Evolutionary conservation across 2,113 vertebrate genomes (phyloP), one percentile per base, ranked within the genome.

Genomic region (Suncus etruscus): DNA sequence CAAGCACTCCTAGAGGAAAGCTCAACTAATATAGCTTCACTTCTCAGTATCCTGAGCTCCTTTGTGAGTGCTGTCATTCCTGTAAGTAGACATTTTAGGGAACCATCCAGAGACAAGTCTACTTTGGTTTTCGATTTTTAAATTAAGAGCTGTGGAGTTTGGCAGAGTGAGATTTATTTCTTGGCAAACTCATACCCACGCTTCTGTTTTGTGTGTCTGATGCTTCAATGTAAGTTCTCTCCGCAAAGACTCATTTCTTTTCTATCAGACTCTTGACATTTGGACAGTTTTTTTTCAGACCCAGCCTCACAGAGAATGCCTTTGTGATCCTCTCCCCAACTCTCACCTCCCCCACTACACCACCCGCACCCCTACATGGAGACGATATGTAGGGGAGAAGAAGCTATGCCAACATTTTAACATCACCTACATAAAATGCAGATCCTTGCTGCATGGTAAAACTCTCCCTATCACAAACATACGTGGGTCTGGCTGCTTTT

Each of bases 191-290:
- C 11, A 89, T 66, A 27, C 31, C 6, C 47, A 61, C 0, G 0
- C 92, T 97, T 95, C 97, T 97, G 95, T 95, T 96, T 94, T 79
- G 90, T 92, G 89, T 81, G 92, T 90, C 70, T 91, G 74, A 90
- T 29, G 69, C 58, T 91, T 80, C 92, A 97, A 94, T 91, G 77
- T 76, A 89, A 89, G 86, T 72, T 89, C n/a, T 5, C n/a, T 4
- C 0, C 5, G 92, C 88, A 86, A n/a, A 72, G 47, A 77, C 31
- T 73, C 24, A 27, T 66, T 66, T 66, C 25, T 66, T 66, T 92
- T 90, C 95, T 94, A 97, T 95, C 91, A 87, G 88, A 95, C 0
- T 0, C 75, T 92, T 94, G 93, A 78, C 80, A 76, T 95, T 94
- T 95, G 86, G 86, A 91, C 96, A 78, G 69, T 51, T 66, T 90